These are phyloP conservation scores for Cetoscarus ocellatus DNA, from an alignment of 2,797 vertebrate genomes.

Conservation along the genomic window DNA sequence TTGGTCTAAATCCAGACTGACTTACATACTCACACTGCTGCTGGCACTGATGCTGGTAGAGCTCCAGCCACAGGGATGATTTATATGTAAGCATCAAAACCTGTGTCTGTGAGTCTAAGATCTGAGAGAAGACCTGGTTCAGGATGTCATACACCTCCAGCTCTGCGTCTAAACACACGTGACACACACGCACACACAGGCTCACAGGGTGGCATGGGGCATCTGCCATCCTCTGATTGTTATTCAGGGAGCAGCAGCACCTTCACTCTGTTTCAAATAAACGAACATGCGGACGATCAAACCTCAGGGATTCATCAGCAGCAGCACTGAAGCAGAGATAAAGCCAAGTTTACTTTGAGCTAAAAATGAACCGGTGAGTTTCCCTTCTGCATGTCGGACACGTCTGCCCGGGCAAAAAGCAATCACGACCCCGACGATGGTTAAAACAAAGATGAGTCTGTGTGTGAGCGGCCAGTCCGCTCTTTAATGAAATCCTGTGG, in stretches of 20 bases:
- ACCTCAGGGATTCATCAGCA: constrained; percentile 29
- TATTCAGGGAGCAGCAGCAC: constrained; percentile 33
- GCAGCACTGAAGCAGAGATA: neutral
- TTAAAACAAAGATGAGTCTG: constrained; percentile 67
- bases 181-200: neutral
- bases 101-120: no score
- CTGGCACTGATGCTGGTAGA: no score
- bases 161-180: neutral
- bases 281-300: constrained; percentile 39
- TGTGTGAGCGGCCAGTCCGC: constrained; percentile 41
- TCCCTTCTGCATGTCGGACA: constrained; percentile 46
- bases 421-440: constrained; percentile 55
- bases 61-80: no score
- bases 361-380: neutral
- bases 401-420: constrained; percentile 49
- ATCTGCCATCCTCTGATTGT: constrained; percentile 30
- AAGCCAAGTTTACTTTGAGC: constrained; percentile 12
- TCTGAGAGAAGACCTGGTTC: no score
- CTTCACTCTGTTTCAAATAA: constrained; percentile 24
- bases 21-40: no score
- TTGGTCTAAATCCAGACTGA: no score
- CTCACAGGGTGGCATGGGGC: constrained; percentile 9
- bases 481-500: constrained; percentile 48
- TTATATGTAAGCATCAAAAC: no score
- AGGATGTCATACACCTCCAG: no score